These are phyloP conservation scores for Oenanthe oenanthe DNA, from an alignment of 2,113 vertebrate genomes.

Conservation along the genomic window DNA sequence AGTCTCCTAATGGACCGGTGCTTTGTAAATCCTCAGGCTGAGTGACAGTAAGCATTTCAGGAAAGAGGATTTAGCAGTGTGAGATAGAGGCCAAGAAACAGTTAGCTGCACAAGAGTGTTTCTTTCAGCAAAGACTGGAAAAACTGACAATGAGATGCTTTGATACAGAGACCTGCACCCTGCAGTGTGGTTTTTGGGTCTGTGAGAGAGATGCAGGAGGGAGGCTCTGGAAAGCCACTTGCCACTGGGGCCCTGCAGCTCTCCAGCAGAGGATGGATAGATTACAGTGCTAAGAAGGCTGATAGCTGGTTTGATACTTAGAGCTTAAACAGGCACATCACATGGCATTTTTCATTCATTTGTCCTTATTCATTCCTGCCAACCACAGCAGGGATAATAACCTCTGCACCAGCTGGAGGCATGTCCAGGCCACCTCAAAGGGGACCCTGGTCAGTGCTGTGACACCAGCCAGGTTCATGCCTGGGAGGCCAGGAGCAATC, in stretches of 20 bases:
- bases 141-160: neutral
- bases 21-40: neutral
- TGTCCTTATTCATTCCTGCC: neutral
- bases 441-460: neutral
- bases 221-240: neutral
- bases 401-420: neutral
- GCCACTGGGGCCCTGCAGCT: no score
- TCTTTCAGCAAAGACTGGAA: neutral
- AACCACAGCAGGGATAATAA: neutral
- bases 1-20: neutral
- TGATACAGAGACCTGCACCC: neutral
- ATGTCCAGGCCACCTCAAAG: neutral
- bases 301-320: neutral
- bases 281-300: neutral
- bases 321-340: neutral
- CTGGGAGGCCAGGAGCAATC: neutral
- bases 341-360: neutral
- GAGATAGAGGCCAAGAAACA: neutral
- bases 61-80: neutral
- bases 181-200: neutral
- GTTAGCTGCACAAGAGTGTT: neutral
- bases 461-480: conserved; percentile 20
- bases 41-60: neutral
- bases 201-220: neutral
- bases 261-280: neutral